These are phyloP conservation scores for Cololabis saira DNA, from an alignment of 2,113 vertebrate genomes.

Conservation along the genomic window DNA sequence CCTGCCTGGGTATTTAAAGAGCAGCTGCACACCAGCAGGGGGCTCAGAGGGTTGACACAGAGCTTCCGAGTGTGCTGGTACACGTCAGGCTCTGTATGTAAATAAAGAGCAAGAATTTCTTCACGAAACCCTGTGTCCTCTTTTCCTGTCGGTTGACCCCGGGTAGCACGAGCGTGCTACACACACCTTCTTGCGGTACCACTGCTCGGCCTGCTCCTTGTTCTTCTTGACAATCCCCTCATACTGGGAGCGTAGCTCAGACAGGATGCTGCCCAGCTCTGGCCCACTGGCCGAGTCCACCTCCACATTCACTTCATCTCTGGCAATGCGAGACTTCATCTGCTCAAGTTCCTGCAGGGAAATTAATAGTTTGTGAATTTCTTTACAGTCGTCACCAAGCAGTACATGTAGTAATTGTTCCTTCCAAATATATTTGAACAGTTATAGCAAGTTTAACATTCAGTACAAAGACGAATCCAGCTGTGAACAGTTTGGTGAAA, in stretches of 20 bases:
- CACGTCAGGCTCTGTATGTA: no score
- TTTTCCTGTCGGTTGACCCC: no score
- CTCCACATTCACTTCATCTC: slow-evolving; percentile 83
- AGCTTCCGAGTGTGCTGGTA: no score
- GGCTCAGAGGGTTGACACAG: no score
- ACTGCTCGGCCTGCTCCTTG: slow-evolving; percentile 83
- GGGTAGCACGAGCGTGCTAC: no score
- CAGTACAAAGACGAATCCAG: slow-evolving; percentile 19
- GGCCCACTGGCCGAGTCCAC: slow-evolving; percentile 79
- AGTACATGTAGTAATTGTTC: neutral
- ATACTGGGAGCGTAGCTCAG: slow-evolving; percentile 81
- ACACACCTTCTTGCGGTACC: slow-evolving; percentile 87
- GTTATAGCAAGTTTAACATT: neutral
- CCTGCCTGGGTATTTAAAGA: no score
- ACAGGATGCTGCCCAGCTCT: slow-evolving; percentile 77
- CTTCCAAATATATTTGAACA: neutral
- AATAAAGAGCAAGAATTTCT: no score
- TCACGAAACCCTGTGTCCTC: no score
- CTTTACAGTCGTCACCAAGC: no score
- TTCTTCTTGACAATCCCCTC: slow-evolving; percentile 84
- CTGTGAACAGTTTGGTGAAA: slow-evolving; percentile 34
- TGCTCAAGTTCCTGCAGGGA: slow-evolving; percentile 78
- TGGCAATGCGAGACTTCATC: slow-evolving; percentile 75
- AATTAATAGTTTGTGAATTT: neutral
- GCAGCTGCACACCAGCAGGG: no score